Conservation (phyloP, 2,797 vertebrate species). For the Enteromius unitaeniatus region DNA sequence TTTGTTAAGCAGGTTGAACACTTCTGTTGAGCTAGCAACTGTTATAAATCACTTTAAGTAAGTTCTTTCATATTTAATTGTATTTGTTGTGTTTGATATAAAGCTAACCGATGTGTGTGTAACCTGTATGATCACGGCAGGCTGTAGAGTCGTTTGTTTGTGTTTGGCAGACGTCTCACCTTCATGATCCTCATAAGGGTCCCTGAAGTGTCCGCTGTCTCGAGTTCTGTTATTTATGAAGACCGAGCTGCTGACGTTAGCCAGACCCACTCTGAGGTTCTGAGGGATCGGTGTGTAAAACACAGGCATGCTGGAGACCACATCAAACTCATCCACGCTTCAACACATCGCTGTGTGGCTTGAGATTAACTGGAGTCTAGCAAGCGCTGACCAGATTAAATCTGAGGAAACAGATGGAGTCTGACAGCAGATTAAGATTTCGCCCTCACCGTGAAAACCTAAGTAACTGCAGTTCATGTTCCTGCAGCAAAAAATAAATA, state of each 20-base stretch:
- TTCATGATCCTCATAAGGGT: slow-evolving; percentile 67
- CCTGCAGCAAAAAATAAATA: neutral
- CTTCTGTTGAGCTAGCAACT: neutral
- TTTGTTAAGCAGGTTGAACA: neutral
- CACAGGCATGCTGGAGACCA: slow-evolving; percentile 73
- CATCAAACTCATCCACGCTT: slow-evolving; percentile 20
- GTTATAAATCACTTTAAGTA: no score
- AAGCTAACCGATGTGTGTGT: neutral
- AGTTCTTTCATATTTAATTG: no score
- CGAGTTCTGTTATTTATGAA: slow-evolving; percentile 83
- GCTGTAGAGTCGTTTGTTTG: neutral
- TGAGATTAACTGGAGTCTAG: slow-evolving; percentile 64
- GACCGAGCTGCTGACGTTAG: slow-evolving; percentile 75
- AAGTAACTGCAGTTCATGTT: neutral
- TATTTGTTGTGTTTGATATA: no score
- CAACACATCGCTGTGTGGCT: slow-evolving; percentile 13
- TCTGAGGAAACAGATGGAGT: slow-evolving; percentile 63
- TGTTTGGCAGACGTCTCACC: slow-evolving; percentile 26
- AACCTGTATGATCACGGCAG: neutral
- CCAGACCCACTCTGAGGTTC: slow-evolving; percentile 79
- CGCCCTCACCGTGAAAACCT: neutral
- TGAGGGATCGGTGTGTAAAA: slow-evolving; percentile 79
- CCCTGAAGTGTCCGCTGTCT: slow-evolving; percentile 71
- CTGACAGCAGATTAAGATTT: slow-evolving; percentile 69
- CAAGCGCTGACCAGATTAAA: slow-evolving; percentile 77